Conservation (phyloP, 1,140 invertebrate species). For the Protaetia brevitarsis region DNA sequence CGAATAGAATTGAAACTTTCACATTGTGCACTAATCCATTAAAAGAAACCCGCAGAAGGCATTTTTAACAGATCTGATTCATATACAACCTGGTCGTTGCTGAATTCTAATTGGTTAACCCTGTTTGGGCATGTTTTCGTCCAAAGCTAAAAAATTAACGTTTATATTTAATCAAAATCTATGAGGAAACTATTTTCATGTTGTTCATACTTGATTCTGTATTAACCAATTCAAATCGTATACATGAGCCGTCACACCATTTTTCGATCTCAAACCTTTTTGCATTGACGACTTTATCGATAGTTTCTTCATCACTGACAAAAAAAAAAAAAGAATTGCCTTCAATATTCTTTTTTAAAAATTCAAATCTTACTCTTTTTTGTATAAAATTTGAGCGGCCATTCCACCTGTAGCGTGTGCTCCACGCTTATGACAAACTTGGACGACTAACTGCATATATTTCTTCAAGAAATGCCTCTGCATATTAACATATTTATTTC, state of each 20-base stretch:
- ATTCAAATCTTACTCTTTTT: conserved; percentile 24
- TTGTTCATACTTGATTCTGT: conserved; percentile 53
- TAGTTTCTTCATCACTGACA: conserved; percentile 33
- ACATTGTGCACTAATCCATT: conserved; percentile 64
- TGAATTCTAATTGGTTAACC: conserved; percentile 49
- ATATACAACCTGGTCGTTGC: conserved; percentile 44
- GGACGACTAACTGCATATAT: conserved; percentile 62
- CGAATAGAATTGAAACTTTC: conserved; percentile 61
- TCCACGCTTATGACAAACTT: conserved; percentile 59
- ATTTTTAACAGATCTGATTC: conserved; percentile 57
- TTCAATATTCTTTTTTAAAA: neutral
- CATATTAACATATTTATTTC: conserved; percentile 67
- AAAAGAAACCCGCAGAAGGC: conserved; percentile 59
- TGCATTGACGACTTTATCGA: conserved; percentile 51
- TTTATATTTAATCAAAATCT: conserved; percentile 15
- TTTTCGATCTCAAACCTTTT: conserved; percentile 59
- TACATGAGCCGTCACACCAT: conserved; percentile 69
- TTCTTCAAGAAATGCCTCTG: conserved; percentile 60
- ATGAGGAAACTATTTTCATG: conserved; percentile 5
- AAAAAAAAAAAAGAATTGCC: neutral
- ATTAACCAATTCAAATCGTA: conserved; percentile 62
- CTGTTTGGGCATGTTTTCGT: conserved; percentile 40
- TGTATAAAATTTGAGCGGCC: conserved; percentile 57
- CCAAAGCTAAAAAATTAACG: conserved; percentile 49
- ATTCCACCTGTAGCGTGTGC: conserved; percentile 70